Evolutionary conservation across 2,113 vertebrate species (phyloP).

Genomic region (Pelmatolapia mariae): DNA sequence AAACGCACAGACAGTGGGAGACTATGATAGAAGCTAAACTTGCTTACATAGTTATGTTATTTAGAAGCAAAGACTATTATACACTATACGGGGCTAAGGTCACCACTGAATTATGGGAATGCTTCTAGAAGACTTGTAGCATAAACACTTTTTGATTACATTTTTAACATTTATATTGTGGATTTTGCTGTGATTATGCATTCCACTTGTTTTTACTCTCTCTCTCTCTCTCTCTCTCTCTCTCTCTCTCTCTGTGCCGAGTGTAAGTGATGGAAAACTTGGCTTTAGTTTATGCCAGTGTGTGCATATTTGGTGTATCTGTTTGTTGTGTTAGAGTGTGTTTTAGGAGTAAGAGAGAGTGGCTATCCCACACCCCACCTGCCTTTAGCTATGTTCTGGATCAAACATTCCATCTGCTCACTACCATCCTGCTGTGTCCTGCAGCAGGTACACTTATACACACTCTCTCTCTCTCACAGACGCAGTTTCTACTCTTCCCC

Average conservation of each 20-base stretch:
- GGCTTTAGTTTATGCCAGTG: background rate
- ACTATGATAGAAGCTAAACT: background rate
- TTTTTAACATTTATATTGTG: background rate
- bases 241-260: background rate
- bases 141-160: background rate
- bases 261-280: background rate
- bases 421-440: slow-evolving; percentile 33
- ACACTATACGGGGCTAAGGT: background rate
- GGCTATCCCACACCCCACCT: background rate
- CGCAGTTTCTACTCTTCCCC: background rate
- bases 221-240: background rate
- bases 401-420: slow-evolving; percentile 48
- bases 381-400: slow-evolving; percentile 32
- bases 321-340: background rate
- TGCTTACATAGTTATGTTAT: background rate
- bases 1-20: background rate
- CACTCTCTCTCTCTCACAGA: background rate
- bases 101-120: background rate
- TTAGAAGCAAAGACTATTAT: background rate
- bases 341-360: background rate
- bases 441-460: background rate
- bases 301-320: background rate
- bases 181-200: background rate
- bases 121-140: background rate
- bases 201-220: background rate